Evolutionary conservation across 2,113 vertebrate species (phyloP).

Genomic region (Mus pahari): DNA sequence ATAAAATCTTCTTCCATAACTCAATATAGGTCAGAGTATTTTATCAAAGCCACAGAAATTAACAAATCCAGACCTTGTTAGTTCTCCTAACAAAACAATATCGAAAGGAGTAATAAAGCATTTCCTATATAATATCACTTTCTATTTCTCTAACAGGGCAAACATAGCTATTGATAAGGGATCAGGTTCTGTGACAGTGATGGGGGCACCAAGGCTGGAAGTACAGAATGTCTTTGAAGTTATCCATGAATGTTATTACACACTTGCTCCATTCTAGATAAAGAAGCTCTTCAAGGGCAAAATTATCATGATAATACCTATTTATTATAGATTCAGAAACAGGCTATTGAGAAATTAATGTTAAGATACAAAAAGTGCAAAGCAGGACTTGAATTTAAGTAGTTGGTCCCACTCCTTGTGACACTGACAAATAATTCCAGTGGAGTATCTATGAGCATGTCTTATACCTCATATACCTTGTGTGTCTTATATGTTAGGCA

Average conservation of each 20-base stretch:
- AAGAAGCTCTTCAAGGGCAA: not conserved
- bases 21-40: too few relatives aligned
- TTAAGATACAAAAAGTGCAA: not conserved
- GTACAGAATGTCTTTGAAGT: not conserved
- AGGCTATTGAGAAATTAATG: not conserved
- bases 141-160: too few relatives aligned
- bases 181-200: not conserved
- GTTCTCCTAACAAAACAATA: not conserved
- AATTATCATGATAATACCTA: not conserved
- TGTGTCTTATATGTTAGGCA: too few relatives aligned
- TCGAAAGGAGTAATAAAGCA: not conserved
- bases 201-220: not conserved
- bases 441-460: not conserved
- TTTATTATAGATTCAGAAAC: not conserved
- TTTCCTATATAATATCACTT: not conserved
- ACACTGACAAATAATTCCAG: not conserved
- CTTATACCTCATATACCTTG: not conserved
- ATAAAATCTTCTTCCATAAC: too few relatives aligned
- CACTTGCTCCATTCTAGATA: not conserved
- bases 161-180: not conserved
- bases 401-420: rapidly evolving
- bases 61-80: not conserved
- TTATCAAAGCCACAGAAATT: not conserved
- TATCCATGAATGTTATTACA: not conserved
- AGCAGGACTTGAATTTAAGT: not conserved